phyloP scores from a whole-genome alignment of 2,797 vertebrate genomes.

The Sebastolobus altivelis region DNA sequence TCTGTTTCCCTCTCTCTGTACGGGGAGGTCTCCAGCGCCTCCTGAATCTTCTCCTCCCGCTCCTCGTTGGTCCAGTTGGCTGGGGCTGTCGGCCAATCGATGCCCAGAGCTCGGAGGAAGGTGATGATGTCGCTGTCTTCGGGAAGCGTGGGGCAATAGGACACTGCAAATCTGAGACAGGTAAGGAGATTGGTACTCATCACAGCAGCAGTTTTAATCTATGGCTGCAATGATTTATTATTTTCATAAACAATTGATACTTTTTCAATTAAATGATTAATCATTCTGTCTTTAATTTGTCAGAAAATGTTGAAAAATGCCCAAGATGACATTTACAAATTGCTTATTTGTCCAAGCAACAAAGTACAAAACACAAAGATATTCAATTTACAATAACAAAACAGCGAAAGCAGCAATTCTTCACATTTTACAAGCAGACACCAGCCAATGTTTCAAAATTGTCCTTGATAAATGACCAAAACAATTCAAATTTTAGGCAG shows the following conservation, averaged over 20 bases:
- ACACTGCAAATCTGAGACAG: slow-evolving; percentile 83
- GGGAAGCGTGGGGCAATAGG: slow-evolving; percentile 84
- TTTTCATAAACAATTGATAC: not conserved
- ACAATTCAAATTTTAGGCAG: not conserved
- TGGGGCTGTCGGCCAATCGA: slow-evolving; percentile 86
- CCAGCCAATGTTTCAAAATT: too few relatives aligned
- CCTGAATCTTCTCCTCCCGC: slow-evolving; percentile 79
- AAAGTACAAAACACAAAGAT: too few relatives aligned
- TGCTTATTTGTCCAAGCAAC: too few relatives aligned
- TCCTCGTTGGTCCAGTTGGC: slow-evolving; percentile 66
- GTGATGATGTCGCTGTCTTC: slow-evolving; percentile 78
- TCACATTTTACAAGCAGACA: not conserved
- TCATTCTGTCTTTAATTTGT: not conserved
- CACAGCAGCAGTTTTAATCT: not conserved
- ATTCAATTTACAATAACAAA: not conserved
- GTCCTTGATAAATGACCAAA: not conserved
- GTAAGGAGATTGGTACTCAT: not conserved
- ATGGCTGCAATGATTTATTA: not conserved
- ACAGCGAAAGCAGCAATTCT: too few relatives aligned
- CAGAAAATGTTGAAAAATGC: not conserved
- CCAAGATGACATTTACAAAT: not conserved
- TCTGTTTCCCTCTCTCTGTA: slow-evolving; percentile 81
- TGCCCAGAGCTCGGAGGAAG: slow-evolving; percentile 85
- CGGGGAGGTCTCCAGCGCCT: slow-evolving; percentile 74
- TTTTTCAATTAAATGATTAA: not conserved